These are phyloP conservation scores for Dysdera silvatica DNA, from an alignment of 1,140 invertebrate genomes.

Conservation along the genomic window DNA sequence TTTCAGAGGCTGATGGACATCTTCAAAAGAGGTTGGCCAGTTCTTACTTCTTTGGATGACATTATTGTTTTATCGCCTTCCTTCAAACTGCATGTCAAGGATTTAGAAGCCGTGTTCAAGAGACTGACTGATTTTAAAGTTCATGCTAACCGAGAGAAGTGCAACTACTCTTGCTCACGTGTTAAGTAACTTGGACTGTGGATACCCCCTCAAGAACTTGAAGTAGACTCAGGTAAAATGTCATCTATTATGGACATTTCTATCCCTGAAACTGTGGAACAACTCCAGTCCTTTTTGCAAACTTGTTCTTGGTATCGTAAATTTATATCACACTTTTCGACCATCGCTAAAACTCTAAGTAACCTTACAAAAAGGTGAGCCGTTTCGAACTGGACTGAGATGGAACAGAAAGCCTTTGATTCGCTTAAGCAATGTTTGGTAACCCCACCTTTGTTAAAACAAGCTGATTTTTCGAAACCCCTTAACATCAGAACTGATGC, in stretches of 20 bases:
- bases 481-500: no score
- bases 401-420: constrained; percentile 28
- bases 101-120: neutral
- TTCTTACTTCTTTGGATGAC: neutral
- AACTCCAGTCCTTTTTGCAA: constrained; percentile 24
- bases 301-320: constrained; percentile 31
- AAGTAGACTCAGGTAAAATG: constrained; percentile 32
- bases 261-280: constrained; percentile 25
- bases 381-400: constrained; percentile 4
- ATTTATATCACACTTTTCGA: constrained; percentile 34
- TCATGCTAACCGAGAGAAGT: neutral
- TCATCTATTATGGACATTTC: constrained; percentile 28
- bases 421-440: constrained; percentile 33
- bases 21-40: constrained; percentile 21
- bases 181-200: neutral
- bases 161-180: neutral
- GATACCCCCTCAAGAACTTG: constrained; percentile 24
- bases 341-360: constrained; percentile 28
- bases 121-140: neutral
- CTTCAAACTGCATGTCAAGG: constrained; percentile 1
- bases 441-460: constrained; percentile 15
- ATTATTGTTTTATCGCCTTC: constrained; percentile 15
- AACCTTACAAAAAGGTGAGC: constrained; percentile 9
- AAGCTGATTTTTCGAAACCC: no score
- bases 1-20: constrained; percentile 39